phyloP scores from a whole-genome alignment of 2,888 invertebrate genomes.

The Apotomis capreana region DNA sequence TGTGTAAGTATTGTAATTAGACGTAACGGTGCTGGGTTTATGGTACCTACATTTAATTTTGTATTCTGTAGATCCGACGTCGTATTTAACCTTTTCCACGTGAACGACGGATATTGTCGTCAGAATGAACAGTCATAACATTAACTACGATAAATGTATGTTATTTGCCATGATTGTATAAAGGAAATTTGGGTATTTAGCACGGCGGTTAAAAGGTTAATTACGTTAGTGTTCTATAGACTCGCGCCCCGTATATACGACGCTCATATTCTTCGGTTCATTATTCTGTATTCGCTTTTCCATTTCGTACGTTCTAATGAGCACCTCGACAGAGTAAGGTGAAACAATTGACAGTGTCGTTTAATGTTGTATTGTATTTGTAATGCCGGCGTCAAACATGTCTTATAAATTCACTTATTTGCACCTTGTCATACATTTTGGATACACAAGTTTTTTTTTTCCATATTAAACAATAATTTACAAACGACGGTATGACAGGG shows the following conservation, averaged over 20 bases:
- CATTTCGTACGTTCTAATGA: conserved; percentile 42
- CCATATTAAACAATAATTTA: too few species aligned
- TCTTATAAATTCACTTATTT: too few species aligned
- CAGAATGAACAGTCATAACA: background rate
- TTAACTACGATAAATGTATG: too few species aligned
- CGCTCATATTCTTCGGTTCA: conserved; percentile 76
- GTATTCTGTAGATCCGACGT: conserved; percentile 76
- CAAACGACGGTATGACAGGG: background rate
- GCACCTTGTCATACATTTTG: too few species aligned
- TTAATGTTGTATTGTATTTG: conserved; percentile 7
- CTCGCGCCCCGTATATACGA: conserved; percentile 67
- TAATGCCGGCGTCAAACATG: conserved; percentile 23
- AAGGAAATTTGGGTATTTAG: too few species aligned
- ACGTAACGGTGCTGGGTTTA: conserved; percentile 81
- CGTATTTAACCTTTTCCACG: conserved; percentile 65
- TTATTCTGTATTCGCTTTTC: conserved; percentile 59
- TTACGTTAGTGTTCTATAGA: conserved; percentile 74
- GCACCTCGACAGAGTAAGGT: conserved; percentile 19
- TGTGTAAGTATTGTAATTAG: conserved; percentile 79
- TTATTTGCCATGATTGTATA: too few species aligned
- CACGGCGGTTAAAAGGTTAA: conserved; percentile 17
- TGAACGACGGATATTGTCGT: background rate
- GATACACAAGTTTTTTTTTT: too few species aligned
- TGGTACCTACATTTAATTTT: conserved; percentile 75
- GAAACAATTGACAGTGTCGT: conserved; percentile 33